Evolutionary conservation across 2,888 invertebrate genomes (phyloP).

Genomic region (Conistra vaccinii): DNA sequence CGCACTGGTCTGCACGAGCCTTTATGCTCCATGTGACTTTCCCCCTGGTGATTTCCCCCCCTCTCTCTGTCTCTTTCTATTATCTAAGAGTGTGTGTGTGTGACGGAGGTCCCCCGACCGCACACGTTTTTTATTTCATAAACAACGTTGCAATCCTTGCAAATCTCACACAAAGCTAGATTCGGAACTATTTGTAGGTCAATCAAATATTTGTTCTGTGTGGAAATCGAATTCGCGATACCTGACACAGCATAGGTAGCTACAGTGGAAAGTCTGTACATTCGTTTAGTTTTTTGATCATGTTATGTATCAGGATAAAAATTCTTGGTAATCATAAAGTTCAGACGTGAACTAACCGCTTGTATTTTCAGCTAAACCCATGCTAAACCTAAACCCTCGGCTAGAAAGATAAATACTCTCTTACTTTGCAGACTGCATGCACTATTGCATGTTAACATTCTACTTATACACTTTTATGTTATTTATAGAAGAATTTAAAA

Average conservation of each 20-base stretch:
- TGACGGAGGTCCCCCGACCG: no score
- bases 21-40: no score
- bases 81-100: no score
- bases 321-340: background rate
- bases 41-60: no score
- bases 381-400: background rate
- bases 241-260: background rate
- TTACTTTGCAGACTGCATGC: conserved; percentile 36
- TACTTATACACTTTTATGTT: background rate
- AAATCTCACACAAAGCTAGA: background rate
- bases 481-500: background rate
- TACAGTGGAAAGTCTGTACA: background rate
- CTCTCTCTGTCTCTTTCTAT: no score
- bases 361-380: conserved; percentile 21
- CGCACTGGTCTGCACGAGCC: no score
- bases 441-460: conserved; percentile 14
- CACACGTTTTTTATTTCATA: background rate
- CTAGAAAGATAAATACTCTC: conserved; percentile 10
- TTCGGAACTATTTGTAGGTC: background rate
- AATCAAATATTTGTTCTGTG: conserved; percentile 17
- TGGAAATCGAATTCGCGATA: background rate
- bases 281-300: background rate
- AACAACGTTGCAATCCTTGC: no score
- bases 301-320: background rate
- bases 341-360: conserved; percentile 24